Conservation (phyloP, 2,113 vertebrate genomes). For the Zeus faber region DNA sequence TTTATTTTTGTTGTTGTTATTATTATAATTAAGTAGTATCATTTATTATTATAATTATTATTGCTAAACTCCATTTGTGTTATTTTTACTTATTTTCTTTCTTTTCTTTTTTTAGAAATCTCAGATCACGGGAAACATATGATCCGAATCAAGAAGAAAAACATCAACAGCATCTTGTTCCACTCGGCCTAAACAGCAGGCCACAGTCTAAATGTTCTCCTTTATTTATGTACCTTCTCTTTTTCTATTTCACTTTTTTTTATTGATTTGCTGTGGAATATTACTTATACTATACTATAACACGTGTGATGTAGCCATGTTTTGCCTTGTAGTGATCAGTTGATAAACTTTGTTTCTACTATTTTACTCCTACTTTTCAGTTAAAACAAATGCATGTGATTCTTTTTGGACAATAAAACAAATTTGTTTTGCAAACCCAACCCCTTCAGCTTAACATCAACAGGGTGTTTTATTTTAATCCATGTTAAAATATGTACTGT, state of each 20-base stretch:
- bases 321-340: not conserved
- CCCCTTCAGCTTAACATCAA: too few relatives aligned
- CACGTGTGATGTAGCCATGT: not conserved
- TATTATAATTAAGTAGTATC: too few relatives aligned
- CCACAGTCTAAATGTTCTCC: slow-evolving; percentile 4
- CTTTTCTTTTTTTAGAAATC: slow-evolving; percentile 12
- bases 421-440: slow-evolving; percentile 23
- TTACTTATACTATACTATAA: not conserved
- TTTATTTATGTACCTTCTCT: slow-evolving; percentile 47
- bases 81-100: not conserved
- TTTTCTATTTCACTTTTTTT: slow-evolving; percentile 8
- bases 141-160: slow-evolving; percentile 71
- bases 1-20: too few relatives aligned
- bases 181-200: slow-evolving; percentile 24
- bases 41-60: too few relatives aligned
- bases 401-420: slow-evolving; percentile 25
- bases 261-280: not conserved
- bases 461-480: too few relatives aligned
- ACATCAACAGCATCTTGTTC: slow-evolving; percentile 38
- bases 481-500: too few relatives aligned
- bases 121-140: slow-evolving; percentile 26
- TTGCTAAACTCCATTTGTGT: too few relatives aligned
- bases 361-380: not conserved
- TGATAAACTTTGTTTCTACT: not conserved
- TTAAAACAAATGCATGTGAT: not conserved